These are phyloP conservation scores for Motacilla alba DNA, from an alignment of 2,113 vertebrate species.

Conservation along the genomic window DNA sequence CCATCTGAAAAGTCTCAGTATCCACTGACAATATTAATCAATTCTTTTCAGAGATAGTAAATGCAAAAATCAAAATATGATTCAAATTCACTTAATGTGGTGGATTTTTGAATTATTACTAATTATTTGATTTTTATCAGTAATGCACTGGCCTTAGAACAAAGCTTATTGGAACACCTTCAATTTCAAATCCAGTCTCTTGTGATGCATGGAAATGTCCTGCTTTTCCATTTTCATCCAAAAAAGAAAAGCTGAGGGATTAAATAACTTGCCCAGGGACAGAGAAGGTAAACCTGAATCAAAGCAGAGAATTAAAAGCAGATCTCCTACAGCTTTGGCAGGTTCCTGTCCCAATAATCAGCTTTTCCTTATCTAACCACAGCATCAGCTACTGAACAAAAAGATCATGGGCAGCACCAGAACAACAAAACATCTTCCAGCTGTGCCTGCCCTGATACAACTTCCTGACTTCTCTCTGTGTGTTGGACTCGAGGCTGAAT, in stretches of 20 bases:
- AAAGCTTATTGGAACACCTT: neutral
- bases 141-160: neutral
- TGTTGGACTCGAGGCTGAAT: neutral
- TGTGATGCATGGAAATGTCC: neutral
- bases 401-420: neutral
- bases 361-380: neutral
- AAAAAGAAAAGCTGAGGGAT: neutral
- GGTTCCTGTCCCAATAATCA: neutral
- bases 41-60: neutral
- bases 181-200: neutral
- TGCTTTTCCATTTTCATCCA: neutral
- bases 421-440: neutral
- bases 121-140: neutral
- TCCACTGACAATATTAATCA: neutral
- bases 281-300: neutral
- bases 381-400: neutral
- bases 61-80: neutral
- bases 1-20: neutral
- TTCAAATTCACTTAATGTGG: neutral
- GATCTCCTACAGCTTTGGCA: neutral
- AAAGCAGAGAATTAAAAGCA: neutral
- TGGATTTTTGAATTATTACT: neutral
- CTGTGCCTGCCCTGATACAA: neutral
- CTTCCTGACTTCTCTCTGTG: neutral
- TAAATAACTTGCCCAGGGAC: neutral